These are phyloP conservation scores for Acrocera orbiculus DNA, from an alignment of 2,888 invertebrate genomes.

Conservation along the genomic window DNA sequence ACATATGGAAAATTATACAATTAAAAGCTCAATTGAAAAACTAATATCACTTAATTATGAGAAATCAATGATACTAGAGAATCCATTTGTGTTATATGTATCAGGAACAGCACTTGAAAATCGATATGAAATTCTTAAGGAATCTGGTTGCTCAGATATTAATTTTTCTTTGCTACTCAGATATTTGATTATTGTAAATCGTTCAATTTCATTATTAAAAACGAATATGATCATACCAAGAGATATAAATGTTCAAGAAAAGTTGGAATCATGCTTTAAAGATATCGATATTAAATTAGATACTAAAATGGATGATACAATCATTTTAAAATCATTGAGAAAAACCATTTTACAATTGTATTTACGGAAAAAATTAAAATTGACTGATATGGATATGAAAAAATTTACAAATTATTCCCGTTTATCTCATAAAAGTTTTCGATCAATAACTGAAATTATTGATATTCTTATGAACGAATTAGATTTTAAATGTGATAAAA, in stretches of 20 bases:
- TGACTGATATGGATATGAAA: conserved; percentile 23
- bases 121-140: conserved; percentile 40
- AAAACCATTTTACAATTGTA: conserved; percentile 23
- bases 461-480: conserved; percentile 37
- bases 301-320: conserved; percentile 14
- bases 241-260: conserved; percentile 26
- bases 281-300: conserved; percentile 11
- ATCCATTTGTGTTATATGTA: conserved; percentile 39
- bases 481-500: conserved; percentile 34
- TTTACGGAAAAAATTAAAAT: conserved; percentile 28
- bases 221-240: conserved; percentile 23
- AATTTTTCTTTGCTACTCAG: conserved; percentile 28
- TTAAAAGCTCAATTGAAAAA: conserved; percentile 17
- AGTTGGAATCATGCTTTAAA: conserved; percentile 20
- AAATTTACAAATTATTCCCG: conserved; percentile 26
- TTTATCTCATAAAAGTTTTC: conserved; percentile 32
- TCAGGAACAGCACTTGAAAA: conserved; percentile 40
- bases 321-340: conserved; percentile 22
- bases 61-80: conserved; percentile 34
- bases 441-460: conserved; percentile 36
- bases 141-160: conserved; percentile 38
- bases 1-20: conserved; percentile 20
- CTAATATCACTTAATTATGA: conserved; percentile 29
- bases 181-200: conserved; percentile 23
- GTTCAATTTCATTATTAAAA: conserved; percentile 29